Base-by-base conservation (phyloP, 2,797 vertebrate species). In the Pelobates cultripes region DNA sequence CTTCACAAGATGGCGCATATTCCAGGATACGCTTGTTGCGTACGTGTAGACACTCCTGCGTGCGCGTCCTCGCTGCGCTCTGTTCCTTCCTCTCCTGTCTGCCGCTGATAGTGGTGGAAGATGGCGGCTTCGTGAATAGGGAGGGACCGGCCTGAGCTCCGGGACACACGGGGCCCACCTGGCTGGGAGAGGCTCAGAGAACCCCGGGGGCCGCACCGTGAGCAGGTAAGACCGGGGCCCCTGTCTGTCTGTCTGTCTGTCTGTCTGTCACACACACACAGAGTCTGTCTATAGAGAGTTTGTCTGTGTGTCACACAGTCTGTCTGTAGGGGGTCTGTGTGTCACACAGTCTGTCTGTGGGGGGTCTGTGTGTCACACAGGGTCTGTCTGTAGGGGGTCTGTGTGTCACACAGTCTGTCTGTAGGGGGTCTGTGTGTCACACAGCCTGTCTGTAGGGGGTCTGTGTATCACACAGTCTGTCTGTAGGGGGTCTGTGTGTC, bases 41-140 rank as follows among this genome's bases (percentile, higher is more conserved):
- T 40, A 43, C 47, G 47, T 7, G 47, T 13, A 40, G 43, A 4
- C 45, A 4, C 9, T 47, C 45, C 2, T 41, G n/a, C 45, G 17
- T 4, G 60, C 67, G 55, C 15, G 4, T 68, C 13, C 71, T 28
- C 79, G 4, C 7, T 12, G 68, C 66, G 57, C 66, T 71, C 47
- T 7, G 53, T 67, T 51, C 43, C 67, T 69, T 47, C 73, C 43
- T 71, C 68, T 43, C 43, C 68, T 64, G 68, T 82, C 74, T 6
- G 73, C 45, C 47, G 45, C 80, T 71, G 15, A 6, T 41, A 51
- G 40, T 45, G 51, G 13, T 15, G 44, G 74, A 82, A 66, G 68
- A 82, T 82, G 80, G 80, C 69, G 80, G 68, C 45, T 72, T 74
- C 44, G 80, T 82, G 80, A 82, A 44, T 9, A 60, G 57, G 44